phyloP scores from a whole-genome alignment of 2,113 vertebrate species.

The Silurus glanis region DNA sequence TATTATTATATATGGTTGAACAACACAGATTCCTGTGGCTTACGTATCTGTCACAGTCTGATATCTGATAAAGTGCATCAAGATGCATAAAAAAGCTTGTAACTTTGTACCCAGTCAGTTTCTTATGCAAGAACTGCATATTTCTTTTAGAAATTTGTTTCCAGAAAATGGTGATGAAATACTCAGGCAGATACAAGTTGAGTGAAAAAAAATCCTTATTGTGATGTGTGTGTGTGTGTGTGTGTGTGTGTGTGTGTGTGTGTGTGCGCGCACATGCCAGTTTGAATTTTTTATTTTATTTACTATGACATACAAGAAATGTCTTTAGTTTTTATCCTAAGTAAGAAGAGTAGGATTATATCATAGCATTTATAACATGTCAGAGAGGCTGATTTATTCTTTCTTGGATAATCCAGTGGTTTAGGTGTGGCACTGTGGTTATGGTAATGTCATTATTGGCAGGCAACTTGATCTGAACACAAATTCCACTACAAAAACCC shows the following conservation, averaged over 20 bases:
- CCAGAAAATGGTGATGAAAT: conserved; percentile 30
- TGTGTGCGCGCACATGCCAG: background rate
- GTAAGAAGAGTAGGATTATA: background rate
- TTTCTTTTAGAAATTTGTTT: conserved; percentile 5
- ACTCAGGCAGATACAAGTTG: conserved; percentile 11
- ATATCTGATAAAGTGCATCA: background rate
- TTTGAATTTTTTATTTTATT: background rate
- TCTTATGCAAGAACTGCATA: conserved; percentile 13
- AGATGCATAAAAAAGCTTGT: background rate
- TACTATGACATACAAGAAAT: background rate
- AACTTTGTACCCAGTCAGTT: conserved; percentile 2
- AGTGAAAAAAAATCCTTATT: background rate
- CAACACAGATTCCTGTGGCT: background rate
- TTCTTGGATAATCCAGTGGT: conserved; percentile 15
- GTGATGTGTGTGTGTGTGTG: background rate
- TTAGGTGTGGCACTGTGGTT: conserved; percentile 2
- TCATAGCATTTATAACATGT: background rate
- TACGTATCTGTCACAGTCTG: background rate
- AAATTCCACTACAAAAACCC: background rate
- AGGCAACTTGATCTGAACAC: background rate
- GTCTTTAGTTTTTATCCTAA: background rate
- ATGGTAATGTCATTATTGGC: conserved; percentile 24
- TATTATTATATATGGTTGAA: background rate
- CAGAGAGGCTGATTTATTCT: background rate
- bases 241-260: background rate